Evolutionary conservation across 2,888 invertebrate species (phyloP), one percentile per base, ranked within the genome.

Genomic region (Agrotis exclamationis): DNA sequence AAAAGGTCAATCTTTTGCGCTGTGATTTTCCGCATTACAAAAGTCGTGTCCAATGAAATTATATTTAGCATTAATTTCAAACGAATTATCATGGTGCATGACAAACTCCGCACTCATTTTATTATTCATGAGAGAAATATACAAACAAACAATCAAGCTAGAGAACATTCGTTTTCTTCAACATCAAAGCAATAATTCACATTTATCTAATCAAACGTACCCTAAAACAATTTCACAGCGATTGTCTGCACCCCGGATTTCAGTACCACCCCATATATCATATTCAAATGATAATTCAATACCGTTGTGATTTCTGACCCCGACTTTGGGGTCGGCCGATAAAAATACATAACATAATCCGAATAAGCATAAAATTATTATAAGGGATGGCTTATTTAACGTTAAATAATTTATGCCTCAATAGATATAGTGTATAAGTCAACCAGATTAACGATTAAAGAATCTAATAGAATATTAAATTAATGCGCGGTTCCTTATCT

Each of bases 221-320:
- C 94, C 94, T 89, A 90, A 85, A 91, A 90, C 91, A 90, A 93
- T 94, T 93, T 92, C 91, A 94, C 89, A 90, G 91, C 87, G 86
- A 91, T 94, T 91, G 90, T 93, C 87, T 87, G 87, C 92, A 90
- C 93, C 93, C 93, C 90, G 89, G 88, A 88, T 91, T 91, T 88
- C 84, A 88, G 88, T 88, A 91, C 89, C 90, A 88, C 91, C 88
- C 89, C 89, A 92, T 94, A 94, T 92, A 95, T 96, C 93, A 94
- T 87, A 95, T 95, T 94, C 93, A 93, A 94, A 95, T 94, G 94
- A 95, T 95, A 95, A 95, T 96, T 95, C 95, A 94, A 96, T 95
- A 94, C 92, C 89, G 86, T 87, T 87, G 90, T 93, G 93, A 95
- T 94, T 94, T 90, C 90, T 92, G 92, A 93, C 91, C 93, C 91